phyloP scores from a whole-genome alignment of 2,113 vertebrate species.

The Lanius collurio region DNA sequence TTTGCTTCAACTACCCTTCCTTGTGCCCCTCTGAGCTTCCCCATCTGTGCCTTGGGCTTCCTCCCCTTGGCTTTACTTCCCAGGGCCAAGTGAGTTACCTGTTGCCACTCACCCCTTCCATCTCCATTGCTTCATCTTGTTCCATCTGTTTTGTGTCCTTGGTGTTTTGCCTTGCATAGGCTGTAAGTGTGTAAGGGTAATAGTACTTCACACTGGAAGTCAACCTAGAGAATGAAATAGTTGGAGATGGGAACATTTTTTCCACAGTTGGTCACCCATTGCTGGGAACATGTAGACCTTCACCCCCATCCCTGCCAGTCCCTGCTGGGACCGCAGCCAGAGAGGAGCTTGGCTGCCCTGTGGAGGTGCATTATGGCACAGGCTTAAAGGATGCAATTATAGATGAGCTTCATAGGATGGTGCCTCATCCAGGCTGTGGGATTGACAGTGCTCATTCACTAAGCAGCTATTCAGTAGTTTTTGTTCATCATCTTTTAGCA shows the following conservation, averaged over 20 bases:
- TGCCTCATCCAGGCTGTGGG: neutral
- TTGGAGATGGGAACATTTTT: accelerated
- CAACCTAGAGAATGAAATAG: neutral
- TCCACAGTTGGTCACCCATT: neutral
- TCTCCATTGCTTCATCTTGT: neutral
- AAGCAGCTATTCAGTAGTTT: neutral
- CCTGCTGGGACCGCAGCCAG: accelerated
- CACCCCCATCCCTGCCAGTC: neutral
- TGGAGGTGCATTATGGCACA: neutral
- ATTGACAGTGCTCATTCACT: neutral
- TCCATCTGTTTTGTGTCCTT: neutral
- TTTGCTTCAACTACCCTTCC: neutral
- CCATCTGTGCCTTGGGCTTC: accelerated
- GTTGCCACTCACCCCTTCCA: neutral
- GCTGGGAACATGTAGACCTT: neutral
- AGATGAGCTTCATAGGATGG: neutral
- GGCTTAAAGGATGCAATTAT: neutral
- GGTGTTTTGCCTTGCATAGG: neutral
- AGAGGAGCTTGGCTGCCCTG: neutral
- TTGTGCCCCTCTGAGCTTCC: accelerated
- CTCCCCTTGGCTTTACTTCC: neutral
- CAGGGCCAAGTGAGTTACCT: neutral
- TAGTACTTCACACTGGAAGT: neutral
- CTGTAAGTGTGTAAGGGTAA: neutral
- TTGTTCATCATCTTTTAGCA: neutral